Conservation (phyloP, 2,888 invertebrate species). For the Calephelis perditalis region DNA sequence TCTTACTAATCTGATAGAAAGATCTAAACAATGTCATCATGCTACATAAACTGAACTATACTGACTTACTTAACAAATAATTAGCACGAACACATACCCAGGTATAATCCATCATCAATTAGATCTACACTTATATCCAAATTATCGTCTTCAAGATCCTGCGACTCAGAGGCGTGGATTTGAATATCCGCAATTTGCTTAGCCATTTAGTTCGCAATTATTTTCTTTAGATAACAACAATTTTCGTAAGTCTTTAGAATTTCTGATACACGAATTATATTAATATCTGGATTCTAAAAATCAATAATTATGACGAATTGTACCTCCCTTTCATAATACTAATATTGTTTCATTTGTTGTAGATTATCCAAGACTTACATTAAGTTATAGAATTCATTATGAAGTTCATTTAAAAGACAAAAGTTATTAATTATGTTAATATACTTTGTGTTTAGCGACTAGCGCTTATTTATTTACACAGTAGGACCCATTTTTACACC, state of each 20-base stretch:
- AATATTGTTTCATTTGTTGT: too few species aligned
- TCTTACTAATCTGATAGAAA: too few species aligned
- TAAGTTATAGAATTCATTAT: too few species aligned
- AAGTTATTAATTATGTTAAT: too few species aligned
- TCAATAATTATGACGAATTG: not conserved
- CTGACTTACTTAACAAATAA: not conserved
- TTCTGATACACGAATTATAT: not conserved
- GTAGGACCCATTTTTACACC: not conserved
- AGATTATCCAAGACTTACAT: too few species aligned
- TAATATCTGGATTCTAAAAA: not conserved
- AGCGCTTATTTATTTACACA: too few species aligned
- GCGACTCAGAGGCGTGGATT: conserved; percentile 51
- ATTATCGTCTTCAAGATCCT: conserved; percentile 39
- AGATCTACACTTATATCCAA: conserved; percentile 60
- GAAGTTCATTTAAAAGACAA: too few species aligned
- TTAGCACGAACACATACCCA: conserved; percentile 41
- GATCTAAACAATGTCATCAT: too few species aligned
- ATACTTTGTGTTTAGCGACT: too few species aligned
- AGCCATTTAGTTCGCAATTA: conserved; percentile 31
- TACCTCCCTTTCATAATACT: too few species aligned
- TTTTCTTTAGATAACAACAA: not conserved
- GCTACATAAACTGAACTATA: too few species aligned
- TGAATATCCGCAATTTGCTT: conserved; percentile 56
- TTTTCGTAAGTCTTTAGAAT: not conserved
- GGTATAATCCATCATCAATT: conserved; percentile 60